Base-by-base conservation (phyloP, 2,113 vertebrate species). In the Nerophis lumbriciformis region DNA sequence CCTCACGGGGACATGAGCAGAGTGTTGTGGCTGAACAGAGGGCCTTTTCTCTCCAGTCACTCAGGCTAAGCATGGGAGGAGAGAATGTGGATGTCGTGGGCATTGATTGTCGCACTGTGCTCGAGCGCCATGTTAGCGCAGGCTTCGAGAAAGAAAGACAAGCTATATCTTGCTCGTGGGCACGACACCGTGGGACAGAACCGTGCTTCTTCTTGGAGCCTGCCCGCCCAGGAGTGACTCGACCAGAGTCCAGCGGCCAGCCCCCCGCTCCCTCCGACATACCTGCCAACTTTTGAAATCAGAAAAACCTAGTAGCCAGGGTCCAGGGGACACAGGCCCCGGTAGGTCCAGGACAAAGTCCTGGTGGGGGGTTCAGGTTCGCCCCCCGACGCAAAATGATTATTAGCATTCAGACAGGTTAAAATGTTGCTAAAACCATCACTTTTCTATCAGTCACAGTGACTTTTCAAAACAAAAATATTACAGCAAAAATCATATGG, bases 11-110 rank as follows among this genome's bases (percentile, higher is more conserved):
- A 88, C 87, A 86, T 86, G 81, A 86, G 78, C 85, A 82, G 80
- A 75, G 85, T 81, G 79, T 82, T 83, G 81, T 79, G 68, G 75
- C 78, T 42, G 88, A 92, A 85, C 88, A 92, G 92, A 91, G 88
- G 87, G 76, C 78, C 92, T 94, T 85, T 94, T 95, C 93, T 95
- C 92, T 73, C 71, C 85, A 81, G 84, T 85, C 92, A 93, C 88
- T 89, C 88, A 90, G 87, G 90, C 93, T 88, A 88, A 89, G 92
- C 90, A 79, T 79, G 88, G 83, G 77, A 90, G 86, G 73, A 78
- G 85, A 83, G 78, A 65, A 61, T 50, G 68, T 72, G 77, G 74
- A 81, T 76, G 76, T 80, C 63, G 83, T 77, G 75, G 81, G 74
- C 72, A 84, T 75, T 82, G 84, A 86, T 84, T 79, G 78, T 66